phyloP scores from a whole-genome alignment of 1,140 invertebrate species.

The Aradophagus sp. region DNA sequence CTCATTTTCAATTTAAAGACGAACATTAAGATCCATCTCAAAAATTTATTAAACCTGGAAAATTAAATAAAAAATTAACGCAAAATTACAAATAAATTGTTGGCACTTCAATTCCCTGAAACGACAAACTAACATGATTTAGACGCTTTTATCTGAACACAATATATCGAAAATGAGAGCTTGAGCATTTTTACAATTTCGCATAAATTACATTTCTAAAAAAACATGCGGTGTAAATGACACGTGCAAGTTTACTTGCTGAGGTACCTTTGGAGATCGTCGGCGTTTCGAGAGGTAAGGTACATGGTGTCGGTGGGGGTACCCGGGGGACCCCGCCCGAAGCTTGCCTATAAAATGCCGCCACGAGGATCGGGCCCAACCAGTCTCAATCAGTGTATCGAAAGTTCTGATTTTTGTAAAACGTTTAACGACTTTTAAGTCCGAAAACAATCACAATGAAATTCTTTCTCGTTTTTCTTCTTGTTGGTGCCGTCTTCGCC shows the following conservation, averaged over 20 bases:
- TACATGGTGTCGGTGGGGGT: slow-evolving; percentile 44
- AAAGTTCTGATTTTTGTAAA: slow-evolving; percentile 50
- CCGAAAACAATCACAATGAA: slow-evolving; percentile 66
- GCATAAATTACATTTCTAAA: slow-evolving; percentile 3
- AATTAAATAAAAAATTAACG: too few species aligned
- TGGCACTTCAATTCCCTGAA: too few species aligned
- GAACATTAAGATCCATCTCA: too few species aligned
- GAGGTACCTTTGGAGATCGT: slow-evolving; percentile 56
- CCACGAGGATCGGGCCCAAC: slow-evolving; percentile 66
- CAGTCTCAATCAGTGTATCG: slow-evolving; percentile 70
- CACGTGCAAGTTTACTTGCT: slow-evolving; percentile 22
- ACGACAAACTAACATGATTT: too few species aligned
- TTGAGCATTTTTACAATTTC: slow-evolving; percentile 1
- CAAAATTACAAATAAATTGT: too few species aligned
- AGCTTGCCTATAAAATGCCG: slow-evolving; percentile 69
- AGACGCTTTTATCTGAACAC: too few species aligned
- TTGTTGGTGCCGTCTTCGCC: slow-evolving; percentile 76
- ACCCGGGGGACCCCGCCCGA: slow-evolving; percentile 65
- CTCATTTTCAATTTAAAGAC: too few species aligned
- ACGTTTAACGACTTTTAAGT: slow-evolving; percentile 10
- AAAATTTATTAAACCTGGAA: too few species aligned
- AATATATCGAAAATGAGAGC: too few species aligned
- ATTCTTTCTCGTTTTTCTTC: slow-evolving; percentile 70
- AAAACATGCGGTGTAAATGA: slow-evolving; percentile 25
- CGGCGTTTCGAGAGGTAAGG: slow-evolving; percentile 53